These are phyloP conservation scores for Tursiops truncatus DNA, from an alignment of 2,113 vertebrate species.

Conservation along the genomic window DNA sequence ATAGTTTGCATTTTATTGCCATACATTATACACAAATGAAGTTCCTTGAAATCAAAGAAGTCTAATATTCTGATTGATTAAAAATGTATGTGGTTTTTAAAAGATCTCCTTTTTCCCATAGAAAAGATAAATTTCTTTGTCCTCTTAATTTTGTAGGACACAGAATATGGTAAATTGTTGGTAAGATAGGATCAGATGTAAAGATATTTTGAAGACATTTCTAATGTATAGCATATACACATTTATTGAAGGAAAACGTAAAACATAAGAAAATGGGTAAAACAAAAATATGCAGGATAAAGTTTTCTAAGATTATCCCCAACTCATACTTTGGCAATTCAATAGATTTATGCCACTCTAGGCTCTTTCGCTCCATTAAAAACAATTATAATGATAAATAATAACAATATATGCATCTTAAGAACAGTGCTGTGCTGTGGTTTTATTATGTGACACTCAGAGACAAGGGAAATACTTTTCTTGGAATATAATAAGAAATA, in stretches of 20 bases:
- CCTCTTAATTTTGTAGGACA: background rate
- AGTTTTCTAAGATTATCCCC: slow-evolving; percentile 47
- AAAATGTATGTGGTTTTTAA: background rate
- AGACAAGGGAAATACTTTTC: background rate
- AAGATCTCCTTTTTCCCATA: background rate
- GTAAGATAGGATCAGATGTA: background rate
- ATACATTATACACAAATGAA: background rate
- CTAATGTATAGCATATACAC: background rate
- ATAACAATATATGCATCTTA: background rate
- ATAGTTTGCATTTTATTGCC: background rate
- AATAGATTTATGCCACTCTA: slow-evolving; percentile 52
- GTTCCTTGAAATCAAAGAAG: background rate
- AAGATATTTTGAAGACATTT: background rate
- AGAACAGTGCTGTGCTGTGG: background rate
- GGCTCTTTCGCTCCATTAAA: background rate
- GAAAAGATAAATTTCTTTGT: background rate
- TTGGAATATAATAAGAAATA: background rate
- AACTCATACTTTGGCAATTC: background rate
- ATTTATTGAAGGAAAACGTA: background rate
- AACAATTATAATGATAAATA: background rate
- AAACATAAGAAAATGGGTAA: background rate
- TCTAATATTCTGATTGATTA: background rate
- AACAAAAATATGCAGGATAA: slow-evolving; percentile 17
- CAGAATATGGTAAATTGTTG: background rate
- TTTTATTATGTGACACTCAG: background rate